Conservation (phyloP, 2,113 vertebrate species). For the Aegotheles bennettii region DNA sequence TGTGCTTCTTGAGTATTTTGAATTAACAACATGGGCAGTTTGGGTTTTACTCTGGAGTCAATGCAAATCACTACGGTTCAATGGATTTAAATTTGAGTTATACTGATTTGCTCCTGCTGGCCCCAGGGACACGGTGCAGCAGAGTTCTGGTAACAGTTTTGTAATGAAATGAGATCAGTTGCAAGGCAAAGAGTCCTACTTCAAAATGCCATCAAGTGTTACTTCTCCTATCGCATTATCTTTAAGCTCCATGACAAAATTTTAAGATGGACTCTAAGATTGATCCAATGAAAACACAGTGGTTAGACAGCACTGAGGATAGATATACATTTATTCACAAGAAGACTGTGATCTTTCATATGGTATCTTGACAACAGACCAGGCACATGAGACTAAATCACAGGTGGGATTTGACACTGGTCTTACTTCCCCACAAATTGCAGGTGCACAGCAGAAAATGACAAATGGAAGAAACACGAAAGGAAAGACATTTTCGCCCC, state of each 20-base stretch:
- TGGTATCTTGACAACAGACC: not conserved
- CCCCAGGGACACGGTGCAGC: not conserved
- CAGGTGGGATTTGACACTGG: not conserved
- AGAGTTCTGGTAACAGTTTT: not conserved
- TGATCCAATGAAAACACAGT: not conserved
- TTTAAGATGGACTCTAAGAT: not conserved
- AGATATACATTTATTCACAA: not conserved
- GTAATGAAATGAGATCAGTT: not conserved
- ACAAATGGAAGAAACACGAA: not conserved
- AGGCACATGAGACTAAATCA: not conserved
- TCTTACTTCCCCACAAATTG: not conserved
- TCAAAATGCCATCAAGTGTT: not conserved
- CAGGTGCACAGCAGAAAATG: conserved; percentile 3
- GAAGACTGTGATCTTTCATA: not conserved
- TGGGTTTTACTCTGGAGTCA: not conserved
- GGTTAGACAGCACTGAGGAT: not conserved
- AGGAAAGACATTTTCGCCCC: not conserved
- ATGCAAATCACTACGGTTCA: not conserved
- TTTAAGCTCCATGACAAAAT: not conserved
- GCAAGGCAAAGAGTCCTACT: not conserved
- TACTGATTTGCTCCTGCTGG: not conserved
- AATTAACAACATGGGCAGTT: not conserved
- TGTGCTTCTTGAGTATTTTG: not conserved
- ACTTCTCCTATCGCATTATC: not conserved
- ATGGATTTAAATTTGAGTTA: not conserved